Conservation (phyloP, 2,888 invertebrate genomes). For the Lampropteryx suffumata region DNA sequence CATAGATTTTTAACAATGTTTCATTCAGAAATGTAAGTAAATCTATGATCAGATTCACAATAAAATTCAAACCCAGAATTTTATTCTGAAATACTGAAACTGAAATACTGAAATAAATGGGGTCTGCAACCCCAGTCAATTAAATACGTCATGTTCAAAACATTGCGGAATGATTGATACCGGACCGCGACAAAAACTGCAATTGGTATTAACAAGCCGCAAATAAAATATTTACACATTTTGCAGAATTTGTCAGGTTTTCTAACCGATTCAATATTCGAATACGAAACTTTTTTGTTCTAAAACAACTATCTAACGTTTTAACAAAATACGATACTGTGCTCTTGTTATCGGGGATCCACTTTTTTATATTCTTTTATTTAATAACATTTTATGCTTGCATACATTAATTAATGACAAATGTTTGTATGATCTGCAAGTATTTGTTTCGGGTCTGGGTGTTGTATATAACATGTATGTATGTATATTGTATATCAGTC, state of each 20-base stretch:
- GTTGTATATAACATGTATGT: no score
- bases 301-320: slow-evolving; percentile 28
- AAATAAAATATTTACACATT: slow-evolving; percentile 28
- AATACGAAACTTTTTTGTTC: slow-evolving; percentile 22
- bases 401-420: no score
- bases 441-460: no score
- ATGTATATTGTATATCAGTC: no score
- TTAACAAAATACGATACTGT: slow-evolving; percentile 34
- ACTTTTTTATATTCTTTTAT: slow-evolving; percentile 33
- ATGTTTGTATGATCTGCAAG: no score
- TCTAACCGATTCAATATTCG: slow-evolving; percentile 29
- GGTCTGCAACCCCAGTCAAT: no score
- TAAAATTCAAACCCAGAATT: no score
- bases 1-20: no score
- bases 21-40: no score
- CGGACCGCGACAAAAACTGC: slow-evolving; percentile 20
- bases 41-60: no score
- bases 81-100: no score
- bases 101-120: no score
- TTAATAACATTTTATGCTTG: slow-evolving; percentile 34
- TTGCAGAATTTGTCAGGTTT: slow-evolving; percentile 17
- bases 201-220: slow-evolving; percentile 22
- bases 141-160: slow-evolving; percentile 15
- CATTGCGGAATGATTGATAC: slow-evolving; percentile 13
- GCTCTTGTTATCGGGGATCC: slow-evolving; percentile 41